Evolutionary conservation across 2,888 invertebrate genomes (phyloP).

Genomic region (Phalera bucephala): DNA sequence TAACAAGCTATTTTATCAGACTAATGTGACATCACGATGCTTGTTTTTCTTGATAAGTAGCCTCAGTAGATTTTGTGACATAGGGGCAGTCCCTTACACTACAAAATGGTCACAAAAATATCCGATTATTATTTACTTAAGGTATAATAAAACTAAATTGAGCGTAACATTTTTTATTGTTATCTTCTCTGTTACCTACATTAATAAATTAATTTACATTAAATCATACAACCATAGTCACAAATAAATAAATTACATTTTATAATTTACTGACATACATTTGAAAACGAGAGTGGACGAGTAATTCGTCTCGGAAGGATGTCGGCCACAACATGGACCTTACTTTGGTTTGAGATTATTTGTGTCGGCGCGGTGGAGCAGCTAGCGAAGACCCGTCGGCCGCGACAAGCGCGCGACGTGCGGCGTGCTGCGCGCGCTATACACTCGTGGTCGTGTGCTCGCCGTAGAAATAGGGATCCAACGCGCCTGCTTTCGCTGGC

Average conservation of each 20-base stretch:
- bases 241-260: conserved; percentile 80
- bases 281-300: conserved; percentile 63
- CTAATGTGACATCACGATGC: too few relatives aligned
- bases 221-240: conserved; percentile 72
- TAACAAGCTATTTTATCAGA: too few relatives aligned
- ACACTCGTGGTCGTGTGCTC: conserved; percentile 66
- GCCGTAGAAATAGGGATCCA: conserved; percentile 84
- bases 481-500: conserved; percentile 77
- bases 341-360: conserved; percentile 78
- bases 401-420: conserved; percentile 10
- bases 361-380: conserved; percentile 49
- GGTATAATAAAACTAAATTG: conserved; percentile 62
- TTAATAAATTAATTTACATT: conserved; percentile 70
- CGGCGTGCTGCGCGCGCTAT: conserved; percentile 37
- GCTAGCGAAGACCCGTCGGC: conserved; percentile 4
- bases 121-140: too few relatives aligned
- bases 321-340: conserved; percentile 46
- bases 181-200: conserved; percentile 63
- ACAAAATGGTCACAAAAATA: too few relatives aligned
- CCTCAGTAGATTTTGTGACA: too few relatives aligned
- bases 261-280: conserved; percentile 80
- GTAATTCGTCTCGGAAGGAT: conserved; percentile 55
- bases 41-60: too few relatives aligned
- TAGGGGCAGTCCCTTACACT: too few relatives aligned
- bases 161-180: conserved; percentile 60